Evolutionary conservation across 2,113 vertebrate species (phyloP).

Genomic region (Psephotus haematonotus): DNA sequence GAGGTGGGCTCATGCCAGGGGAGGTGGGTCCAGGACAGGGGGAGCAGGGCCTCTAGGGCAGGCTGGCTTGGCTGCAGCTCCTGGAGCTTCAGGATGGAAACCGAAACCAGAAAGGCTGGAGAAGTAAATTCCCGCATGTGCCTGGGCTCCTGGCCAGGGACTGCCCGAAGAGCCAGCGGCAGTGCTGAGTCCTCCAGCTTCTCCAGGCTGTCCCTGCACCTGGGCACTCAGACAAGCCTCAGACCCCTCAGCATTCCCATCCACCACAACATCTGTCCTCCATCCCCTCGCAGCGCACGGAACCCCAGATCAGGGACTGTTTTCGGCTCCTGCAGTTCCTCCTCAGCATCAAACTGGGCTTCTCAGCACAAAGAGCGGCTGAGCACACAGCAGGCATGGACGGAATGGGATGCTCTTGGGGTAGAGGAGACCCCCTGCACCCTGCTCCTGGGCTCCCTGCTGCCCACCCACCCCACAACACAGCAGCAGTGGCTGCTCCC

Average conservation of each 20-base stretch:
- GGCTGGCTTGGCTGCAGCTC: background rate
- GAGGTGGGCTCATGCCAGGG: background rate
- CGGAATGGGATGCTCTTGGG: background rate
- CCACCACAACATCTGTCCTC: background rate
- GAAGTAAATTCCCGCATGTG: background rate
- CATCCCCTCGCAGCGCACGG: accelerated
- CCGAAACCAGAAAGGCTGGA: background rate
- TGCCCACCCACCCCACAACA: background rate
- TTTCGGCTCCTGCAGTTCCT: background rate
- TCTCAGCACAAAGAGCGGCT: background rate
- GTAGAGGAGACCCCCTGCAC: background rate
- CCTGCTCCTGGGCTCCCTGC: accelerated
- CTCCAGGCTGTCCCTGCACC: background rate
- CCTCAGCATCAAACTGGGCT: background rate
- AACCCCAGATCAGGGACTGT: background rate
- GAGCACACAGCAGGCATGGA: accelerated
- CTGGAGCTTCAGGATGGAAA: background rate
- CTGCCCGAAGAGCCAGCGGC: background rate
- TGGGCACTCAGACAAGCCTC: background rate
- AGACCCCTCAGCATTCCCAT: background rate
- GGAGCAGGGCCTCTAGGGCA: background rate
- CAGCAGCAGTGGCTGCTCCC: accelerated
- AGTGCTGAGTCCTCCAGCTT: background rate
- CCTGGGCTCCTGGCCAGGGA: background rate
- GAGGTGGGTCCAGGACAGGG: background rate